Conservation (phyloP, 2,888 invertebrate genomes). For the Micropterix aruncella region DNA sequence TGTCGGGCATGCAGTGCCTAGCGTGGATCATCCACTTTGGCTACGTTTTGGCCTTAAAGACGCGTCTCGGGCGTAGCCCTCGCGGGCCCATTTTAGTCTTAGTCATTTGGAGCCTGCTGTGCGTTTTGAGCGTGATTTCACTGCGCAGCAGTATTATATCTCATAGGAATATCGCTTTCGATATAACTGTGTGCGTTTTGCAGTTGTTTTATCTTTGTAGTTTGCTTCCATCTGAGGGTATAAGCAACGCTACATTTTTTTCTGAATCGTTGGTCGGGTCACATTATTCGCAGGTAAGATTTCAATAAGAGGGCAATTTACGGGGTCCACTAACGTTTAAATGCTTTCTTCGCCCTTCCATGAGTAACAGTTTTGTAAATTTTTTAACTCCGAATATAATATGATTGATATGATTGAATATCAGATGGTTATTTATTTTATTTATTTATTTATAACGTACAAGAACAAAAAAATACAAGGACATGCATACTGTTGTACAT, state of each 20-base stretch:
- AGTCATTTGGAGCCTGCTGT: constrained; percentile 52
- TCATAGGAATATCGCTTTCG: constrained; percentile 39
- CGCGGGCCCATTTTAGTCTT: constrained; percentile 60
- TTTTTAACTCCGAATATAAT: too few species aligned
- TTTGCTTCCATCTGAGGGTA: constrained; percentile 47
- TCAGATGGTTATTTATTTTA: too few species aligned
- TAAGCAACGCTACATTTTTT: constrained; percentile 32
- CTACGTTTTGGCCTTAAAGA: constrained; percentile 54
- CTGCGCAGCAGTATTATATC: constrained; percentile 48
- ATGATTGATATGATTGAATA: too few species aligned
- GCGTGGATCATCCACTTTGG: constrained; percentile 75
- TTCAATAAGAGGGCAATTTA: too few species aligned
- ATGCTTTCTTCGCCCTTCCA: too few species aligned
- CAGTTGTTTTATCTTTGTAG: constrained; percentile 58
- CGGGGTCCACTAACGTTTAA: too few species aligned
- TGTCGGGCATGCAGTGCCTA: constrained; percentile 54
- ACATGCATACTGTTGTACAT: too few species aligned
- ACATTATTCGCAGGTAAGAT: constrained; percentile 38
- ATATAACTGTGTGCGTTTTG: constrained; percentile 43
- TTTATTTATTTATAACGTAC: too few species aligned
- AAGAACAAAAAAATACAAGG: too few species aligned
- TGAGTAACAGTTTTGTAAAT: too few species aligned
- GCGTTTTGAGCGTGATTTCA: constrained; percentile 52
- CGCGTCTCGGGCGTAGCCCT: constrained; percentile 47
- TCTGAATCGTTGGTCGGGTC: constrained; percentile 34